Conservation (phyloP, 2,888 invertebrate species). For the Hoplodrina blanda region DNA sequence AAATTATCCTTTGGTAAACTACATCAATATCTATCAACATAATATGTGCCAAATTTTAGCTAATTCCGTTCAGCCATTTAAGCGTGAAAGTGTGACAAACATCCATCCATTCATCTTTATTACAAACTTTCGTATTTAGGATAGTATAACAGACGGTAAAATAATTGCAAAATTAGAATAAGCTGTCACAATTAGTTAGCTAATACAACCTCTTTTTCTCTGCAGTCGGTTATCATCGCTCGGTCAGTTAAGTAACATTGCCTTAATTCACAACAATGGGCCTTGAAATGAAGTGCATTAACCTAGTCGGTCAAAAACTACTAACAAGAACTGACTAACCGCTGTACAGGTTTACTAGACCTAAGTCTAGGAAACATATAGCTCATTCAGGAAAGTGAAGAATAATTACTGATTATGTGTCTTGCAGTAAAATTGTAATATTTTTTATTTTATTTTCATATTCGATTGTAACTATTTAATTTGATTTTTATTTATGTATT, state of each 20-base stretch:
- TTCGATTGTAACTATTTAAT: background rate
- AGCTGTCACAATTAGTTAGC: no score
- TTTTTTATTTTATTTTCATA: background rate
- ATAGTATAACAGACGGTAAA: no score
- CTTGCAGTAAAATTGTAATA: background rate
- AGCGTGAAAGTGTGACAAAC: no score
- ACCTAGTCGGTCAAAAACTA: slow-evolving; percentile 67
- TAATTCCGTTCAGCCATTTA: no score
- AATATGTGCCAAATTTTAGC: no score
- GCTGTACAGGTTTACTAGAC: slow-evolving; percentile 33
- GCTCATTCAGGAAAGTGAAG: background rate
- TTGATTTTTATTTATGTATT: no score
- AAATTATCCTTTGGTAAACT: no score
- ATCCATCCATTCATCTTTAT: no score
- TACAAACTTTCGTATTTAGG: no score
- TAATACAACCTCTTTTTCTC: background rate
- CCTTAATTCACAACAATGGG: slow-evolving; percentile 72
- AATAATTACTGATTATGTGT: background rate
- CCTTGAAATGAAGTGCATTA: slow-evolving; percentile 75
- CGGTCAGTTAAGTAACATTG: slow-evolving; percentile 49
- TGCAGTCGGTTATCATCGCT: background rate
- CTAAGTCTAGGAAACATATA: background rate
- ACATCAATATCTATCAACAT: no score
- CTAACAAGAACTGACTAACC: slow-evolving; percentile 39
- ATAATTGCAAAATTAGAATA: no score